Conservation (phyloP, 2,888 invertebrate species). For the Oxytorus armatus region DNA sequence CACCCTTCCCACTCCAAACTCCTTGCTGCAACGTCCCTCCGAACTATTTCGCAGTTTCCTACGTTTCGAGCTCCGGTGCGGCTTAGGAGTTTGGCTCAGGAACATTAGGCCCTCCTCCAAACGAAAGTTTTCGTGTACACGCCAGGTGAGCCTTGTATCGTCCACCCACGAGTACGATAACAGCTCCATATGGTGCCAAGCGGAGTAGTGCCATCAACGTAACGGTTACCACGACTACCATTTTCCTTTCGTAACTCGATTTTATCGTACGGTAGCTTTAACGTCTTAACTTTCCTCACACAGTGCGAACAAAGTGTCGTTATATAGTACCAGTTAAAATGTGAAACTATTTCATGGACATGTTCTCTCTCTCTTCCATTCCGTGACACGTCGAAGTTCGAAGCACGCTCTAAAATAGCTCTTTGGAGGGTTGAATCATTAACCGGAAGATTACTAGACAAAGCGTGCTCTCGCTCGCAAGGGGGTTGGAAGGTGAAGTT, state of each 20-base stretch:
- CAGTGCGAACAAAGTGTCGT: constrained; percentile 27
- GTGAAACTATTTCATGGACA: constrained; percentile 50
- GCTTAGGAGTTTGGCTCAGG: constrained; percentile 44
- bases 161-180: constrained; percentile 39
- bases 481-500: too few species aligned
- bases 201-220: not conserved
- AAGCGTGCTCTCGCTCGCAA: not conserved
- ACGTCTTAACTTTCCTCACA: constrained; percentile 48
- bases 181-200: constrained; percentile 15
- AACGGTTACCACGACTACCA: constrained; percentile 19
- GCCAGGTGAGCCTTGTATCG: constrained; percentile 24
- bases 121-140: constrained; percentile 45
- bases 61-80: constrained; percentile 8
- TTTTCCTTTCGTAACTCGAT: constrained; percentile 50
- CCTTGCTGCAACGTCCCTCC: not conserved
- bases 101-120: constrained; percentile 13
- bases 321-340: constrained; percentile 58
- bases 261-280: constrained; percentile 46
- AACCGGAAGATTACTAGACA: constrained; percentile 32
- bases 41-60: constrained; percentile 22
- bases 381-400: constrained; percentile 19
- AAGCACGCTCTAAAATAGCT: constrained; percentile 40
- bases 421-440: constrained; percentile 40
- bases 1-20: not conserved
- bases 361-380: constrained; percentile 10